Conservation (phyloP, 2,888 invertebrate species). For the Pharmacophagus antenor region DNA sequence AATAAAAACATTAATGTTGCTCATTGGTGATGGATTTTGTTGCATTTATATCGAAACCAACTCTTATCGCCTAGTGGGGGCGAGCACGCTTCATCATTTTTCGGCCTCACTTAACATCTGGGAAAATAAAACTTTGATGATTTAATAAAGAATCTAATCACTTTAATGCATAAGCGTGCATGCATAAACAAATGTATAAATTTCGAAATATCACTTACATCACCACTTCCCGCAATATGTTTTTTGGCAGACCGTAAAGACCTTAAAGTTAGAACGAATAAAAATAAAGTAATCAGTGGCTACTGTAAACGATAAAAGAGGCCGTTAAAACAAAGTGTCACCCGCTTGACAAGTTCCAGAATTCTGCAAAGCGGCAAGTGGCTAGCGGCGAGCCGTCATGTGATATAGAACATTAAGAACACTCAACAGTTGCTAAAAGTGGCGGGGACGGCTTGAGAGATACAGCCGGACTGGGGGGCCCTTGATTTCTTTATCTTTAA, state of each 20-base stretch:
- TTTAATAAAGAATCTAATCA: slow-evolving; percentile 10
- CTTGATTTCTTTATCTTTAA: too few relatives aligned
- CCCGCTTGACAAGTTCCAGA: slow-evolving; percentile 6
- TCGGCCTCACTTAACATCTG: too few relatives aligned
- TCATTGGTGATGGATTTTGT: too few relatives aligned
- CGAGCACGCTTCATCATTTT: too few relatives aligned
- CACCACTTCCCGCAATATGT: not conserved
- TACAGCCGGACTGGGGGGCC: too few relatives aligned
- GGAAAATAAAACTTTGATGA: too few relatives aligned
- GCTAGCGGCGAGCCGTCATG: not conserved
- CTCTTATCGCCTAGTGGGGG: too few relatives aligned
- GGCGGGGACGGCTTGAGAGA: too few relatives aligned
- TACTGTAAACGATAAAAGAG: slow-evolving; percentile 22
- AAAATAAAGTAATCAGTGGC: slow-evolving; percentile 25
- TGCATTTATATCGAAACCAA: too few relatives aligned
- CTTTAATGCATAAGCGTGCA: not conserved
- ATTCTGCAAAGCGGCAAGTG: slow-evolving; percentile 17
- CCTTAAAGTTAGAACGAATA: slow-evolving; percentile 19
- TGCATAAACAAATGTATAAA: slow-evolving; percentile 13
- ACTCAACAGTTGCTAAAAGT: too few relatives aligned
- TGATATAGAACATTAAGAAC: slow-evolving; percentile 5
- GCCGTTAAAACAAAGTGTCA: slow-evolving; percentile 10
- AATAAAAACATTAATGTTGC: too few relatives aligned
- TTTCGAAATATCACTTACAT: slow-evolving; percentile 4
- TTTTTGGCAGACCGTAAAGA: slow-evolving; percentile 15